Evolutionary conservation across 2,113 vertebrate species (phyloP), one percentile per base, ranked within the genome.

Genomic region (Neotoma lepida): DNA sequence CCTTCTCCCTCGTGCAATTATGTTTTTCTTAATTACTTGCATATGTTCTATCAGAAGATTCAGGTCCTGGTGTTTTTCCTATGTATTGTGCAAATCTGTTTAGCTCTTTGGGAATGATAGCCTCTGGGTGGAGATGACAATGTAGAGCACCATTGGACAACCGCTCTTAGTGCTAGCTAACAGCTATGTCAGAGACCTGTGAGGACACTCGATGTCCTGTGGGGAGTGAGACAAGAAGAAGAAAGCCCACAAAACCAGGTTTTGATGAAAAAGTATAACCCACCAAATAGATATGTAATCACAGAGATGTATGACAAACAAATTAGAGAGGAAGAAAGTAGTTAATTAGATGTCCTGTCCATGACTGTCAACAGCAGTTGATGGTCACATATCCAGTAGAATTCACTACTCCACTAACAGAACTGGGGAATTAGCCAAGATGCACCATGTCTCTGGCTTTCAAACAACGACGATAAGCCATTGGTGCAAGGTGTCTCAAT

Each of bases 21-120:
- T 95, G 96, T 90, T 96, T 97, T 98, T 97, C 95, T 89, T 97
- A 89, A 97, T 97, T 97, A 94, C 82, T 94, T 96, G 89, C 96
- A 97, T 96, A 96, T 70, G 85, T 86, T 96, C 85, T 85, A 63
- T 94, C 78, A 93, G 81, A 84, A 70, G 92, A 54, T 1, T 85
- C 49, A 88, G 66, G 54, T 95, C 82, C 92, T 89, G 76, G 90
- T 93, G 74, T 35, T 94, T 96, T 97, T 91, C 90, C 94, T 77
- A 80, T 74, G 66, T 81, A 61, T n/a, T 95, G 73, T 85, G 15
- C 44, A 95, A 90, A 88, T 89, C 94, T 76, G 39, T 76, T 92
- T 44, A 76, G 73, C 82, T 95, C 56, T 77, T 41, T 77, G 58
- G 85, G 41, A 89, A 74, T 63, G 58, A 0, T 35, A 56, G 54